Percentiles rank a stretch among this genome's conserved stretches.
Conservation (phyloP, 1,140 invertebrate species). For the Neuroterus valhalla region DNA sequence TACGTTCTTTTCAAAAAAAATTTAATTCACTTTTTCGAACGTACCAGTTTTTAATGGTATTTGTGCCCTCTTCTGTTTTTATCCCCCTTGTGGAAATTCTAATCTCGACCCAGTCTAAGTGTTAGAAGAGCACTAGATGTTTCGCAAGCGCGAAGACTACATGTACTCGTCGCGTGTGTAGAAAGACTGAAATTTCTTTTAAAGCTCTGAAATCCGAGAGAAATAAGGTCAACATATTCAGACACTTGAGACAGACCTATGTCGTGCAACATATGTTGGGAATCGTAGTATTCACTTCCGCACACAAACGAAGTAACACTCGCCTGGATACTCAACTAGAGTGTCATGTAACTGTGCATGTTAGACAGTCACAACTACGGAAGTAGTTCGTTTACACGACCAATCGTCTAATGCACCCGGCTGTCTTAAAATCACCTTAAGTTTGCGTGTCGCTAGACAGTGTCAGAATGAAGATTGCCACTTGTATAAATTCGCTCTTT, state of each 20-base stretch:
- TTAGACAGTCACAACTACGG: constrained; percentile 42
- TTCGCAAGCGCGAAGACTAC: constrained; percentile 24
- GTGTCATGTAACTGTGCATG: constrained; percentile 30
- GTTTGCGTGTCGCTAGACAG: constrained; percentile 46
- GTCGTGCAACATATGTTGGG: not conserved
- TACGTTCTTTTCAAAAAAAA: no score
- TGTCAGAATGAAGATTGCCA: no score
- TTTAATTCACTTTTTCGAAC: no score
- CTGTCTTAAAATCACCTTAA: constrained; percentile 53
- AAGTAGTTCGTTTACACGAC: constrained; percentile 60
- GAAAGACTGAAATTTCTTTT: constrained; percentile 13
- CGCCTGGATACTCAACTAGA: constrained; percentile 1
- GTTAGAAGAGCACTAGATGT: constrained; percentile 27
- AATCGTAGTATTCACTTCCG: constrained; percentile 18
- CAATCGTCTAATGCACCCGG: constrained; percentile 59
- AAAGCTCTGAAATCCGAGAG: constrained; percentile 30
- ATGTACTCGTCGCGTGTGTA: not conserved
- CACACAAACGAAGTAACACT: constrained; percentile 14
- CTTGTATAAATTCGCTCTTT: no score
- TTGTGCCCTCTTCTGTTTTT: not conserved
- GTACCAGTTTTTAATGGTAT: no score
- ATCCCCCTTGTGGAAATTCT: not conserved
- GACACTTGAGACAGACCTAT: constrained; percentile 6
- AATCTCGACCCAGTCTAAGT: not conserved
- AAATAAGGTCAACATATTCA: constrained; percentile 33